Evolutionary conservation across 64 coral and sea anemone genomes (phyloP).

Genomic region (Montipora foliosa): DNA sequence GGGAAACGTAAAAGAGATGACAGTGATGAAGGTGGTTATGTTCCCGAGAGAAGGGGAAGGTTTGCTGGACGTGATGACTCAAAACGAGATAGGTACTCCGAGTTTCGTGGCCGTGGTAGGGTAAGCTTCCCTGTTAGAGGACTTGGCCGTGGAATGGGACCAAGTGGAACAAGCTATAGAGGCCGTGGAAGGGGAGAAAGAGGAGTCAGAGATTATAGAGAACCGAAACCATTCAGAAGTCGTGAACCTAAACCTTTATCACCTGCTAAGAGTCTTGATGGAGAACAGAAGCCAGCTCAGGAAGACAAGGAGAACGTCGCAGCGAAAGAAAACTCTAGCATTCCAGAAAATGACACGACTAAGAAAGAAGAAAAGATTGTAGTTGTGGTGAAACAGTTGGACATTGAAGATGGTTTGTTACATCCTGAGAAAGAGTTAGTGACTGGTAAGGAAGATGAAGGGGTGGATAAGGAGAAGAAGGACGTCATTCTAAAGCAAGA

Average conservation of each 20-base stretch:
- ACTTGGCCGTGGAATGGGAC: constrained; percentile 73
- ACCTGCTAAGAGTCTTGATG: neutral
- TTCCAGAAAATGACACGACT: neutral
- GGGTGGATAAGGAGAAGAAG: neutral
- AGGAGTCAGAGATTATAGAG: constrained; percentile 56
- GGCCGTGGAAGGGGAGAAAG: constrained; percentile 82
- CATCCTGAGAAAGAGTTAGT: neutral
- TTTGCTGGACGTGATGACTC: constrained; percentile 54
- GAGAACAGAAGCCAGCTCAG: neutral
- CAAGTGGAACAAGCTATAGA: constrained; percentile 47
- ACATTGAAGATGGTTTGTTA: neutral
- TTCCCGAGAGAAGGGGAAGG: constrained; percentile 68
- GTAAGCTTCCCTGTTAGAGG: constrained; percentile 71
- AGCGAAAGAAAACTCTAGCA: neutral
- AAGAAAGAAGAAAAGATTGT: neutral
- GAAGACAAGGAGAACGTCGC: constrained; percentile 34
- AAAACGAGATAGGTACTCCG: constrained; percentile 32
- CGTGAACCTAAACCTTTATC: constrained; percentile 18
- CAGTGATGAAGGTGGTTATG: constrained; percentile 49
- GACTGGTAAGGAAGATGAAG: neutral
- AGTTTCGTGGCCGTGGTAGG: constrained; percentile 58
- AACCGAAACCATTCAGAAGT: neutral
- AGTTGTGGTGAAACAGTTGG: neutral
- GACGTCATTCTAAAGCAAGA: neutral
- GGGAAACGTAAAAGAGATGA: constrained; percentile 68